These are phyloP conservation scores for Macrosteles quadrilineatus DNA, from an alignment of 1,140 invertebrate species.

Conservation along the genomic window DNA sequence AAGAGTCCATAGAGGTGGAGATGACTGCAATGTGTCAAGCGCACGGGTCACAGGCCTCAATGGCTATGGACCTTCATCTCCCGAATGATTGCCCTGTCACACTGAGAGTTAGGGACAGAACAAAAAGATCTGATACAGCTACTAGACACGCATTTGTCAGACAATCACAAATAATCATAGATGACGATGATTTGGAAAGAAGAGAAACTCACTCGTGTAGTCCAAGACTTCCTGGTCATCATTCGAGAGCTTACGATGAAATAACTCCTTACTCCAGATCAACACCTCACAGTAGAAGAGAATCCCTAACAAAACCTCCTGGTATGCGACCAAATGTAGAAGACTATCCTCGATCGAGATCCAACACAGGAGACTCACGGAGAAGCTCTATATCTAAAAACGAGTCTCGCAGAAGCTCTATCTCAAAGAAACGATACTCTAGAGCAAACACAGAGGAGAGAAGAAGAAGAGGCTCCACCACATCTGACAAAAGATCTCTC, in stretches of 20 bases:
- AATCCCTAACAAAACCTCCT: slow-evolving; percentile 25
- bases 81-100: slow-evolving; percentile 66
- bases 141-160: slow-evolving; percentile 71
- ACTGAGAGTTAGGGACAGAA: slow-evolving; percentile 63
- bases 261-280: slow-evolving; percentile 31
- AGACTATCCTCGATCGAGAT: slow-evolving; percentile 27
- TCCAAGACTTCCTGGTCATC: slow-evolving; percentile 28
- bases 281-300: slow-evolving; percentile 31
- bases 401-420: neutral
- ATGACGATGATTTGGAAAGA: slow-evolving; percentile 42
- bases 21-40: slow-evolving; percentile 38
- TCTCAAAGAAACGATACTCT: slow-evolving; percentile 24
- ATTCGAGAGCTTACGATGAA: slow-evolving; percentile 26
- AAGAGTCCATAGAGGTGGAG: slow-evolving; percentile 39
- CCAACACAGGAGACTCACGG: slow-evolving; percentile 29
- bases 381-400: neutral
- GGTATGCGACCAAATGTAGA: slow-evolving; percentile 11
- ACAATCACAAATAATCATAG: slow-evolving; percentile 70
- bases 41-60: slow-evolving; percentile 65
- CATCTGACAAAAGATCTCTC: slow-evolving; percentile 17
- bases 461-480: slow-evolving; percentile 30
- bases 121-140: slow-evolving; percentile 63
- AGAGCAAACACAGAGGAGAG: slow-evolving; percentile 29
- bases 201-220: slow-evolving; percentile 37
- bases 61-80: slow-evolving; percentile 71